Evolutionary conservation across 92 coral and sea anemone genomes (phyloP).

Genomic region (Porites evermanni): DNA sequence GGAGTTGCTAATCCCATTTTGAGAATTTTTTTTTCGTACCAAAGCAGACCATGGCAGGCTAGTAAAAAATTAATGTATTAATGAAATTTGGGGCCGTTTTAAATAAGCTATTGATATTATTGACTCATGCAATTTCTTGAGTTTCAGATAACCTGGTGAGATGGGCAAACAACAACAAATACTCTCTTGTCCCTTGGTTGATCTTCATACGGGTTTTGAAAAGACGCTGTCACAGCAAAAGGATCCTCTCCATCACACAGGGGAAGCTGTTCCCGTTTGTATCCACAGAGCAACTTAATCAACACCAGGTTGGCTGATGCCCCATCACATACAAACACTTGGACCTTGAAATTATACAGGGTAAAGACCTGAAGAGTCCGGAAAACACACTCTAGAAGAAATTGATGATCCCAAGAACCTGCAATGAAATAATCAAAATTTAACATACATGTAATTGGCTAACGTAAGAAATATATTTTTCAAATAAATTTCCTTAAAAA

Average conservation of each 20-base stretch:
- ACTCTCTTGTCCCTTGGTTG: background rate
- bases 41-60: too few species aligned
- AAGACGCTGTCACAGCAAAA: constrained; percentile 2
- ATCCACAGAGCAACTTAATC: constrained; percentile 42
- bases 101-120: too few species aligned
- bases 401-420: constrained; percentile 45
- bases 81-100: too few species aligned
- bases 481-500: background rate
- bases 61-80: too few species aligned
- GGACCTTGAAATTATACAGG: constrained; percentile 32
- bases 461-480: constrained; percentile 3
- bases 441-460: background rate
- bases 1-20: too few species aligned
- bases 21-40: too few species aligned
- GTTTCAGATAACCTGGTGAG: constrained; percentile 15
- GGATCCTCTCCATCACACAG: constrained; percentile 1
- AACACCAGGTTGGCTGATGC: constrained; percentile 42
- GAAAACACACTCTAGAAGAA: constrained; percentile 53
- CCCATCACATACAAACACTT: constrained; percentile 57
- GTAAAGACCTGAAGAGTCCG: constrained; percentile 42
- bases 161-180: constrained; percentile 33
- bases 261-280: background rate
- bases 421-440: constrained; percentile 9
- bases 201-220: constrained; percentile 11
- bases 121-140: too few species aligned